Evolutionary conservation across 35 echinoderm and acorn worm genomes (phyloP).

Genomic region (Heliocidaris tuberculata): DNA sequence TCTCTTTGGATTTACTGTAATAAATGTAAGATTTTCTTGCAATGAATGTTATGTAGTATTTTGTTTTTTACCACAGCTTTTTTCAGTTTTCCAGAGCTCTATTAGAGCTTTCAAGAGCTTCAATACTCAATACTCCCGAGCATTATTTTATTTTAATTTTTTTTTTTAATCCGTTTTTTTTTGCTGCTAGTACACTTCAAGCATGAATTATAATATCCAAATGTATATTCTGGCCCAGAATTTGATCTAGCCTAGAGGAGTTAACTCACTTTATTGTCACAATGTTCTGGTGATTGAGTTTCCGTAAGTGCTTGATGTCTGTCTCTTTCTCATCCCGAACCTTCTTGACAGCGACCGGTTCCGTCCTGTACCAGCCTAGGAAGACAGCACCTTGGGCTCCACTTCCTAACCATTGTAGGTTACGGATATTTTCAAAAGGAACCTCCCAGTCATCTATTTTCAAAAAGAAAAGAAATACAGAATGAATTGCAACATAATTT

Average conservation of each 20-base stretch:
- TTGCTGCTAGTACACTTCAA: too few species aligned
- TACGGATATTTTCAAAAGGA: constrained; percentile 92
- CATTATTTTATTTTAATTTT: too few species aligned
- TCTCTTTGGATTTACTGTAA: too few species aligned
- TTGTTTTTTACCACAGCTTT: too few species aligned
- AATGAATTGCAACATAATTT: neutral
- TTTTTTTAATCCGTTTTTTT: too few species aligned
- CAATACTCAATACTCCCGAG: too few species aligned
- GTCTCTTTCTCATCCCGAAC: constrained; percentile 91
- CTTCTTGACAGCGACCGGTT: constrained; percentile 93
- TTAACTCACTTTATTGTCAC: constrained; percentile 87
- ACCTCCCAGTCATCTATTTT: constrained; percentile 94
- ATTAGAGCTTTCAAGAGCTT: too few species aligned
- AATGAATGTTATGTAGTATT: too few species aligned
- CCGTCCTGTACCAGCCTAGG: constrained; percentile 71
- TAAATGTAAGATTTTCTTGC: too few species aligned
- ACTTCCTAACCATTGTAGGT: constrained; percentile 96
- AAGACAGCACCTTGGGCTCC: constrained; percentile 95
- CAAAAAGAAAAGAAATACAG: neutral
- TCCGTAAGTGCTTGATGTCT: constrained; percentile 93
- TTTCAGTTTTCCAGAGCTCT: too few species aligned
- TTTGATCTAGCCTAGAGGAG: neutral
- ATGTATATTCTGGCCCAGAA: neutral
- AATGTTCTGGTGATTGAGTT: constrained; percentile 93
- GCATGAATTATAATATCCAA: neutral